Conservation (phyloP, 1,140 invertebrate genomes). For the Drosophila orena region DNA sequence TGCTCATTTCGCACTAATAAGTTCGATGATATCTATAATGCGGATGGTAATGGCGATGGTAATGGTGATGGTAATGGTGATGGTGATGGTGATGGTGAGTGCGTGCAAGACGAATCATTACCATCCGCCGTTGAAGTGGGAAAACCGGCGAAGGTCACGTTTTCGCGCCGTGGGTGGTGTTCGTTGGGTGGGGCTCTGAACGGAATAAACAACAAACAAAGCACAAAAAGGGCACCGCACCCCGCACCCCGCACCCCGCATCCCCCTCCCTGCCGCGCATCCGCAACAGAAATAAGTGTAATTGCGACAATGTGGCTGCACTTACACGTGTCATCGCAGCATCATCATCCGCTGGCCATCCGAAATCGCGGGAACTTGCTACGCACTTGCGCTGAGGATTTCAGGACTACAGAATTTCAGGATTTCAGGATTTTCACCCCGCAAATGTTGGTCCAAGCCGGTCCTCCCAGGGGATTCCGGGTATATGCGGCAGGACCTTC, state of each 20-base stretch:
- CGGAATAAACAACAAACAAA: slow-evolving; percentile 79
- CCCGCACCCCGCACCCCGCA: slow-evolving; percentile 35
- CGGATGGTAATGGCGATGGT: background rate
- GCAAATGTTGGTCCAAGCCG: slow-evolving; percentile 20
- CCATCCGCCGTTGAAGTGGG: slow-evolving; percentile 25
- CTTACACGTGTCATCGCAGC: slow-evolving; percentile 80
- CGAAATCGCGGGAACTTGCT: slow-evolving; percentile 38
- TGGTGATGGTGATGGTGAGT: slow-evolving; percentile 2
- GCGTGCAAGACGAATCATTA: slow-evolving; percentile 65
- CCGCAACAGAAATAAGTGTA: slow-evolving; percentile 54
- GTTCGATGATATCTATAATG: slow-evolving; percentile 42
- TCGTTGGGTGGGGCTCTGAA: slow-evolving; percentile 28
- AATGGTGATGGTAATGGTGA: background rate
- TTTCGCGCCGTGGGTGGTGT: slow-evolving; percentile 76
- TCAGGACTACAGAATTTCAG: no score
- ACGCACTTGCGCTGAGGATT: slow-evolving; percentile 74
- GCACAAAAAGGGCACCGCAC: slow-evolving; percentile 12
- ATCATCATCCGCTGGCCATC: slow-evolving; percentile 32
- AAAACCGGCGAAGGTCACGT: slow-evolving; percentile 75
- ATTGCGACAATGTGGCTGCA: slow-evolving; percentile 82
- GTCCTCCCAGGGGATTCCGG: slow-evolving; percentile 13
- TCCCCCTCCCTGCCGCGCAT: background rate
- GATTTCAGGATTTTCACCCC: slow-evolving; percentile 14
- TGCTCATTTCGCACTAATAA: slow-evolving; percentile 74
- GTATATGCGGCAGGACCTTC: slow-evolving; percentile 3